Conservation (phyloP, 2,113 vertebrate genomes). For the Piprites chloris region DNA sequence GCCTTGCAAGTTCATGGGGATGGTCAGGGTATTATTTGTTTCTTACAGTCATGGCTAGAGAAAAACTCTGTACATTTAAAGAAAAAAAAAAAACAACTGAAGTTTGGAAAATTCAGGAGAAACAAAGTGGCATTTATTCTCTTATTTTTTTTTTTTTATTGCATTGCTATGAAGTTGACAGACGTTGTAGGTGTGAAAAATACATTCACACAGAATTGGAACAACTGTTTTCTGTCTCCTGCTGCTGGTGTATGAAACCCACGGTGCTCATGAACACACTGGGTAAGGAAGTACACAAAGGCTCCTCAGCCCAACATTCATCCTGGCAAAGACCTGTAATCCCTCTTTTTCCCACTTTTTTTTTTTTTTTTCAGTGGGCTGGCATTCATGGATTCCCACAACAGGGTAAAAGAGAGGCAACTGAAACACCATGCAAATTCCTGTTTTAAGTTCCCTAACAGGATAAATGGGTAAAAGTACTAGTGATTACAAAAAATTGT, state of each 20-base stretch:
- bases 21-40: neutral
- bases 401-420: neutral
- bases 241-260: neutral
- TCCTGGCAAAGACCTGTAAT: neutral
- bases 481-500: neutral
- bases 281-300: neutral
- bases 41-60: neutral
- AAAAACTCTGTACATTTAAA: neutral
- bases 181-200: neutral
- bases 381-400: neutral
- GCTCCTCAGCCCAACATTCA: neutral
- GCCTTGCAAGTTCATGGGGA: neutral
- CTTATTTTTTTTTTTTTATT: neutral
- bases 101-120: neutral
- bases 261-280: accelerated
- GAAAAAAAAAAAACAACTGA: neutral
- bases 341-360: neutral
- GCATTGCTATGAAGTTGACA: neutral
- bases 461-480: neutral
- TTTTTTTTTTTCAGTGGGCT: too few species aligned
- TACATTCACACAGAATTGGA: neutral
- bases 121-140: neutral
- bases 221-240: neutral
- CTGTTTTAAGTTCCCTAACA: neutral
- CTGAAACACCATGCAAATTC: neutral